Percentiles rank a stretch among this genome's conserved stretches.
These are phyloP conservation scores for Acheta domesticus DNA, from an alignment of 2,888 invertebrate species.

Conservation along the genomic window DNA sequence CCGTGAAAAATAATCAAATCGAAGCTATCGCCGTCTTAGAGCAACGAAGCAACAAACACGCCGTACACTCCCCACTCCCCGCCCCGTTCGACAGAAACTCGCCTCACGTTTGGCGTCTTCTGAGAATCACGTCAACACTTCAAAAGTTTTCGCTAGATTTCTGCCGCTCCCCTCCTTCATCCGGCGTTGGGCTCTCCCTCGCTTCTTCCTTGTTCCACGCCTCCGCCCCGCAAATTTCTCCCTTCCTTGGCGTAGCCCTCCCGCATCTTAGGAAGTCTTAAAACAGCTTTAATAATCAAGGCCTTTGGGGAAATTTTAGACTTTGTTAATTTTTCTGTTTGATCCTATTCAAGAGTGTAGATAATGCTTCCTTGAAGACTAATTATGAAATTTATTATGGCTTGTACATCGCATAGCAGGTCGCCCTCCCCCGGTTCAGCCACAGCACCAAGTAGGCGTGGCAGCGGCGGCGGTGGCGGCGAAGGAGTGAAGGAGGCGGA, in stretches of 20 bases:
- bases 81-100: not conserved
- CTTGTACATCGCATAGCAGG: slow-evolving; percentile 27
- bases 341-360: slow-evolving; percentile 36
- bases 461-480: not conserved
- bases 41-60: not conserved
- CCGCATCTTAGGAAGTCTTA: slow-evolving; percentile 27
- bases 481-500: not conserved
- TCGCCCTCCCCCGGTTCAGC: slow-evolving; percentile 22
- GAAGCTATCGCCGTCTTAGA: too few species aligned
- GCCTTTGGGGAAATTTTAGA: slow-evolving; percentile 38
- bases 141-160: slow-evolving; percentile 5
- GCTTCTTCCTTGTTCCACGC: not conserved
- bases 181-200: not conserved
- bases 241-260: not conserved
- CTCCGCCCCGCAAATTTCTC: not conserved
- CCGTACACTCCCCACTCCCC: not conserved
- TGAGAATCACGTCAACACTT: not conserved
- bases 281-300: slow-evolving; percentile 36
- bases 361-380: slow-evolving; percentile 37
- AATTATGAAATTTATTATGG: slow-evolving; percentile 38
- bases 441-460: not conserved
- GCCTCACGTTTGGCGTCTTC: not conserved
- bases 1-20: not conserved
- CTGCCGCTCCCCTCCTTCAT: not conserved
- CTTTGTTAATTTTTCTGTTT: slow-evolving; percentile 39